These are phyloP conservation scores for Cyanocitta stelleri DNA, from an alignment of 2,113 vertebrate species.

Conservation along the genomic window DNA sequence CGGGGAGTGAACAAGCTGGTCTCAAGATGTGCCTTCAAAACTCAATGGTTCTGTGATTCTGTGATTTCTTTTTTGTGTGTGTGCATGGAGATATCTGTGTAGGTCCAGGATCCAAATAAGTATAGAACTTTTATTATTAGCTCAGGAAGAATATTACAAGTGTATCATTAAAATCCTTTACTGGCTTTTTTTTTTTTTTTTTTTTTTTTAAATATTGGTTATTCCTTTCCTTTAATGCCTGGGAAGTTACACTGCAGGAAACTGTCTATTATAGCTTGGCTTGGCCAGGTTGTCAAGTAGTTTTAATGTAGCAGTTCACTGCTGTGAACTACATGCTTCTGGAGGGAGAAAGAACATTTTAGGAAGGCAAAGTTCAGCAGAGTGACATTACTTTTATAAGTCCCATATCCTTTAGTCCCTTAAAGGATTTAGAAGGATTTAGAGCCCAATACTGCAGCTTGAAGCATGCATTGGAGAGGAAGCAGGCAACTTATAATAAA, in stretches of 20 bases:
- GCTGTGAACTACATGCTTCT: neutral
- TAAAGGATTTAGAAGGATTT: neutral
- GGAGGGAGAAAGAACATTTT: neutral
- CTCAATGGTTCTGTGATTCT: neutral
- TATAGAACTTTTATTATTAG: neutral
- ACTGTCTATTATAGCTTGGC: neutral
- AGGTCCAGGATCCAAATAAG: neutral
- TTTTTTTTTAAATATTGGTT: neutral
- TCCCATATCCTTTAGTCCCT: neutral
- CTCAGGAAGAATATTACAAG: neutral
- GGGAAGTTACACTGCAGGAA: neutral
- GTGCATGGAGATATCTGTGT: neutral
- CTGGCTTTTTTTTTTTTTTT: neutral
- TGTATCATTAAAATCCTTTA: neutral
- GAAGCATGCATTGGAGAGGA: neutral
- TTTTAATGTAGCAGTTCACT: neutral
- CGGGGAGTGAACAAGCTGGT: accelerated
- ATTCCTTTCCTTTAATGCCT: neutral
- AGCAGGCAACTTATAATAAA: neutral
- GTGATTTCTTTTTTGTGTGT: neutral
- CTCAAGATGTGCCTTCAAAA: neutral
- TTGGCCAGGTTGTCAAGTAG: neutral
- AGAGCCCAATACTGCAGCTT: neutral
- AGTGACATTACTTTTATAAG: neutral
- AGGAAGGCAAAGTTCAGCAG: neutral